Evolutionary conservation across 2,888 invertebrate genomes (phyloP), one percentile per base, ranked within the genome.

Genomic region (Drosophila colorata): DNA sequence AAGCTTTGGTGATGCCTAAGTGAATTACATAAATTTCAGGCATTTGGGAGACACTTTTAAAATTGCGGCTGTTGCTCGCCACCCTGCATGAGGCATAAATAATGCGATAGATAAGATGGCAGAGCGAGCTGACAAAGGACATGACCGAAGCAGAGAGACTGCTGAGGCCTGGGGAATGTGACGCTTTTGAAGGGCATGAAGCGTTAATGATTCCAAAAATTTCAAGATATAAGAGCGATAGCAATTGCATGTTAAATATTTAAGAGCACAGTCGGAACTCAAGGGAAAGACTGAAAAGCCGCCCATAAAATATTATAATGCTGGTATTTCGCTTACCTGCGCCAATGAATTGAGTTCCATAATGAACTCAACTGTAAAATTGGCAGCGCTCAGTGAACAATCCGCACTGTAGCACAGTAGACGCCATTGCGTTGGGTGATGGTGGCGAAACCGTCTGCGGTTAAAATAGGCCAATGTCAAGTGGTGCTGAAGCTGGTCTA

Each of bases 351-450:
- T 46, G 71, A 64, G 74, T 44, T 49, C 11, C 51, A 56, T 80
- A 84, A 88, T 84, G 85, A 87, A 84, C 85, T 88, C 81, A 56
- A 72, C 80, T 74, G 71, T 69, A 61, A 72, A 80, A 77, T 80
- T 80, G 73, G 68, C 58, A 46, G 48, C 18, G 46, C 69, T 74
- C 61, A 69, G 51, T 70, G 65, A 78, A 69, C 69, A 76, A 43
- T 59, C 69, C 60, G 20, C 41, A 46, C 31, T 23, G 49, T 25
- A 31, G 23, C 25, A 41, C 31, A 23, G 18, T 23, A n/a, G 14
- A 28, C 23, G 20, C 38, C 14, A 8, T 20, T 11, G 31, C 31
- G 40, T 11, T 28, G n/a, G 14, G 9, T 14, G 35, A 25, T 18
- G 35, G 44, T 40, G 55, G 46, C 58, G 49, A 20, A 61, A 58